These are phyloP conservation scores for Drosophila gaucha DNA, from an alignment of 2,888 invertebrate genomes.

Conservation along the genomic window DNA sequence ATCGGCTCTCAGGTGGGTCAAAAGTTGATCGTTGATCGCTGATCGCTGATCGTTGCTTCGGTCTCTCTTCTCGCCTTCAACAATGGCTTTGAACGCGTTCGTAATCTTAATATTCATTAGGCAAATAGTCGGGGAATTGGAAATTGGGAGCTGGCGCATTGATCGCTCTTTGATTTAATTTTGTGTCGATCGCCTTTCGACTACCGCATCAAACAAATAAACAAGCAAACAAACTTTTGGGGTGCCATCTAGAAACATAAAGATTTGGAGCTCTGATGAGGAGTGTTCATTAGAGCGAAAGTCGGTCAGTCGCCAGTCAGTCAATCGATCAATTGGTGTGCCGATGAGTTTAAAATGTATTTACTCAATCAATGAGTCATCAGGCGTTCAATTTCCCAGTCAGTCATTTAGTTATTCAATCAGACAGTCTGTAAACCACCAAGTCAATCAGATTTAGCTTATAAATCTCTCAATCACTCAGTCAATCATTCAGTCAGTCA, in stretches of 20 bases:
- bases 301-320: constrained; percentile 5
- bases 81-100: constrained; percentile 36
- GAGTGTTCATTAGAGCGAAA: constrained; percentile 40
- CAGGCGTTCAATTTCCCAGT: not conserved
- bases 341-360: too few species aligned
- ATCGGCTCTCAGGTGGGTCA: constrained; percentile 38
- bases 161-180: constrained; percentile 51
- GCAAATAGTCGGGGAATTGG: constrained; percentile 46
- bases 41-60: constrained; percentile 24
- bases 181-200: constrained; percentile 42
- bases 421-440: not conserved
- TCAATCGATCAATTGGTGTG: not conserved
- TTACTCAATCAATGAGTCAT: not conserved
- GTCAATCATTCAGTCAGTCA: not conserved
- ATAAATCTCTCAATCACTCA: not conserved
- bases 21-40: constrained; percentile 33
- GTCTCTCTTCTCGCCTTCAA: constrained; percentile 15
- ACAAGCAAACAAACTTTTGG: constrained; percentile 46
- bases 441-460: too few species aligned
- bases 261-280: constrained; percentile 14
- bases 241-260: constrained; percentile 42
- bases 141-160: constrained; percentile 3
- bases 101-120: constrained; percentile 81
- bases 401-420: not conserved
- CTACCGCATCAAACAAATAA: constrained; percentile 56